Evolutionary conservation across 2,113 vertebrate genomes (phyloP), one percentile per base, ranked within the genome.

Genomic region (Nibea albiflora): DNA sequence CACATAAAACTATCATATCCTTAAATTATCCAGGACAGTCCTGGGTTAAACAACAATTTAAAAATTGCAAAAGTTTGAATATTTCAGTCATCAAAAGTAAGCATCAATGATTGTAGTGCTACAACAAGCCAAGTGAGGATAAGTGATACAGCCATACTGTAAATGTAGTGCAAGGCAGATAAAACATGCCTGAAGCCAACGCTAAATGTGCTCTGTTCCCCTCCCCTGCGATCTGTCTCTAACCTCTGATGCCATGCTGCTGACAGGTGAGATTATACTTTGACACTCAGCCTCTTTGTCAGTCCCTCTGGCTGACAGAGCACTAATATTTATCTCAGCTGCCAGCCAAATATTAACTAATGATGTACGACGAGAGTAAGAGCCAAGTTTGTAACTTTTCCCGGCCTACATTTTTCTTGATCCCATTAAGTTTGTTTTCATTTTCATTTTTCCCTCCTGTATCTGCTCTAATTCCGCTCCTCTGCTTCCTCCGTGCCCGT

Each of bases 181-280:
- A n/a, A 47, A 49, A 1, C 4, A 2, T 26, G 49, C 49, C 56
- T n/a, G 11, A 61, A 62, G 61, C 46, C 12, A 11, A 61, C 5
- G 49, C 14, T 66, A 35, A 64, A 72, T 73, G 16, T 17, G 42
- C 44, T 61, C 28, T 39, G 22, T 24, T 62, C 8, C 22, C 39
- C 22, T 56, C 39, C 49, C 52, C 52, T 28, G 12, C 63, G 26
- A 47, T 44, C 46, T 12, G 20, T 52, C 71, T 74, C 31, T 74
- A 31, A 56, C 49, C 22, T 47, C 35, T 35, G 28, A 8, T 49
- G 26, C n/a, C 49, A 20, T 11, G 14, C 20, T 65, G 46, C 22
- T 61, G 79, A 76, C 76, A 83, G 72, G 75, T 79, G 63, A 76
- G 74, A 71, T 68, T 47, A n/a, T 4, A 69, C 47, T 70, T 46